Base-by-base conservation (phyloP, 2,113 vertebrate species). In the Coptodon bakossiorum region DNA sequence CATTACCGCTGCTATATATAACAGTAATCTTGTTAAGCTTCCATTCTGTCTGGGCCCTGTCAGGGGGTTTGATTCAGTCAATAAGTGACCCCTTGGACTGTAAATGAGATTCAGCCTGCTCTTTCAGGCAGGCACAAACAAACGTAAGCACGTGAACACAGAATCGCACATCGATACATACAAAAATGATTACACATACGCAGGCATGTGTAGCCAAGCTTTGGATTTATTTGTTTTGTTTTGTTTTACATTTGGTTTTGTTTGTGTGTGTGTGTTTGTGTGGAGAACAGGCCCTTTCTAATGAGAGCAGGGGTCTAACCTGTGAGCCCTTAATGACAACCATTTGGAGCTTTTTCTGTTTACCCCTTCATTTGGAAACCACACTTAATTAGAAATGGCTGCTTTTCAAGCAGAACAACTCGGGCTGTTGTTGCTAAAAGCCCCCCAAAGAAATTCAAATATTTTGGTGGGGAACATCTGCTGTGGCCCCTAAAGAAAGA, bases 11-110 rank as follows among this genome's bases (percentile, higher is more conserved):
- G 89, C 94, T 94, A 94, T 95, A 94, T 95, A 93, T 93, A 94
- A 93, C 94, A 87, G 89, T 95, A 93, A 96, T 95, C 94, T 95
- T 87, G 94, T 95, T 95, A 96, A 94, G 94, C 94, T 52, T 90
- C 91, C 93, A 88, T 93, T 93, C 92, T 27, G 91, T 84, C 89
- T 89, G 81, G 85, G 85, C 40, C 82, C 88, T 84, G 91, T 93
- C 90, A 89, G 87, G 92, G 87, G 91, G 84, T 38, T 91, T 91
- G 90, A 86, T 89, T 91, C 88, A 91, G 95, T 95, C 94, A 93
- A 94, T 95, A 95, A 95, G 93, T 93, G 93, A 94, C 91, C 95
- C 92, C 82, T 84, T 54, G 81, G 90, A 95, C 94, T 94, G 94
- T 93, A 94, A 95, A 95, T 93, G 92, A 94, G 92, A 90, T 93